Conservation (phyloP, 1,140 invertebrate species). For the Ylistrum balloti region DNA sequence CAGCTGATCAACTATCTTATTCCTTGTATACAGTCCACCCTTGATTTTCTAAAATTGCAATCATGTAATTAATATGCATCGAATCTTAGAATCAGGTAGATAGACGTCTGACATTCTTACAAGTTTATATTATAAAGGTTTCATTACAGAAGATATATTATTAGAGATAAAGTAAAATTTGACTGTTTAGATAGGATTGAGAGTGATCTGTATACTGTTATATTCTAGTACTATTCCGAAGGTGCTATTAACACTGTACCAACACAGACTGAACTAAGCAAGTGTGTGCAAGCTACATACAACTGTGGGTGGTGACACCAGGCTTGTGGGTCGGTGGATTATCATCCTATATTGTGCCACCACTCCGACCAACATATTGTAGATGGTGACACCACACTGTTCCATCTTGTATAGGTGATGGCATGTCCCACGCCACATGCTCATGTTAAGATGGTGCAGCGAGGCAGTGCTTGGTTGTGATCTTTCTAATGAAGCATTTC, state of each 20-base stretch:
- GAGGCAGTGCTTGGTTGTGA: constrained; percentile 14
- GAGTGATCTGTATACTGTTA: constrained; percentile 29
- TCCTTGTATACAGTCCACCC: constrained; percentile 37
- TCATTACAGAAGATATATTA: constrained; percentile 16
- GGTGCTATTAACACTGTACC: background rate
- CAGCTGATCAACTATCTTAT: constrained; percentile 5
- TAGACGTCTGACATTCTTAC: background rate
- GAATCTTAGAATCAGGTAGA: constrained; percentile 2
- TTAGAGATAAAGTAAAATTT: background rate
- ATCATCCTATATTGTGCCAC: too few species aligned
- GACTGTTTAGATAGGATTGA: background rate
- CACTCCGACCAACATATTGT: too few species aligned
- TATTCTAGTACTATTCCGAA: constrained; percentile 9
- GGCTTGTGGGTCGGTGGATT: too few species aligned
- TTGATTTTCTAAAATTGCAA: constrained; percentile 29
- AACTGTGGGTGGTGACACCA: background rate
- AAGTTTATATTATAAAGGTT: background rate
- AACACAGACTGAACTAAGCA: background rate
- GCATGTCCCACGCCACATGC: background rate
- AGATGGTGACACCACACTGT: background rate
- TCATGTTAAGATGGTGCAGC: background rate
- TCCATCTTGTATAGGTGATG: background rate
- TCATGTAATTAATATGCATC: constrained; percentile 20
- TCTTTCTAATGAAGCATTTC: constrained; percentile 19
- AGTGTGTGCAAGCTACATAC: background rate